Evolutionary conservation across 2,888 invertebrate genomes (phyloP).

Genomic region (Drosophila setosimentum): DNA sequence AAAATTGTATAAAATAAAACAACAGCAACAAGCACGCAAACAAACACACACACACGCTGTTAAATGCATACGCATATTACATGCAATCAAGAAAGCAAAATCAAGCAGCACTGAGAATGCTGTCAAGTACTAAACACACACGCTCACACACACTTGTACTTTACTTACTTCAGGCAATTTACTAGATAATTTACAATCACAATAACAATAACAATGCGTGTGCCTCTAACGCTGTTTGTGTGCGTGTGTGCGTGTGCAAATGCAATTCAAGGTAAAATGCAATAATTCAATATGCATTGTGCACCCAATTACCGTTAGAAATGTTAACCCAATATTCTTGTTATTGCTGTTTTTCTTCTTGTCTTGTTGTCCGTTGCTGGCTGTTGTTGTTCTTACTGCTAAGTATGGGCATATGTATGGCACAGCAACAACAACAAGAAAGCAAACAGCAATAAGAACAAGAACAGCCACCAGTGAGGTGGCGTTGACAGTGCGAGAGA

Average conservation of each 20-base stretch:
- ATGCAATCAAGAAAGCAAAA: constrained; percentile 49
- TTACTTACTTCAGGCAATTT: constrained; percentile 32
- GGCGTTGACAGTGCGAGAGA: constrained; percentile 22
- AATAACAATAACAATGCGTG: constrained; percentile 33
- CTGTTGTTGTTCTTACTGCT: constrained; percentile 5
- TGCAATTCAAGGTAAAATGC: constrained; percentile 50
- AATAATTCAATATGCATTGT: constrained; percentile 52
- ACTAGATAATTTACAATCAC: constrained; percentile 26
- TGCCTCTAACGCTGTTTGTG: constrained; percentile 3
- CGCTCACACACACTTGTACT: constrained; percentile 8
- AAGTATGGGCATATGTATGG: constrained; percentile 37
- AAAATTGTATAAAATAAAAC: constrained; percentile 20
- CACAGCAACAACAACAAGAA: constrained; percentile 13
- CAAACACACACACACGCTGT: background rate
- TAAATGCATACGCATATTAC: constrained; percentile 43
- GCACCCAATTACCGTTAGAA: constrained; percentile 59
- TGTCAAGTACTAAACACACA: constrained; percentile 6
- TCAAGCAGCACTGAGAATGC: constrained; percentile 22
- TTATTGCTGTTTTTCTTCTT: constrained; percentile 40
- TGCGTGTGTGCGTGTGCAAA: constrained; percentile 20
- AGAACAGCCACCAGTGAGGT: constrained; percentile 18
- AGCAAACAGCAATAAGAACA: background rate
- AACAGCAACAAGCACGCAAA: constrained; percentile 1
- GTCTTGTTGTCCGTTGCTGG: background rate
- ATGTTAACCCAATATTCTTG: constrained; percentile 58